A percentile compares a stretch with the other conserved stretches of the same genome.
phyloP scores from a whole-genome alignment of 2,113 vertebrate genomes.

The Dromaius novaehollandiae region DNA sequence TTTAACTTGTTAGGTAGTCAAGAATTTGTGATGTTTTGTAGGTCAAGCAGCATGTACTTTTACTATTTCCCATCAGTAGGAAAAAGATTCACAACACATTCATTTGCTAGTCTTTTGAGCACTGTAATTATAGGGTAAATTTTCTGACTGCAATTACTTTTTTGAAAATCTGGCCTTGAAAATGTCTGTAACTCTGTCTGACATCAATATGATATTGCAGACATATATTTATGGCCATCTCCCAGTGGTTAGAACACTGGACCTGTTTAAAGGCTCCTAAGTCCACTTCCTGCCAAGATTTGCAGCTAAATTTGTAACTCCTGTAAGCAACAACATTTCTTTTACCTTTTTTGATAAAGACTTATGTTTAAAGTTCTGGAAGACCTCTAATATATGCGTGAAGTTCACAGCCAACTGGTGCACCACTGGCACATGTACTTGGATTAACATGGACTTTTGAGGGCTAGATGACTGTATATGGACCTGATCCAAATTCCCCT shows the following conservation, averaged over 20 bases:
- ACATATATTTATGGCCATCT: fast-evolving
- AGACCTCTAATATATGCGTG: neutral
- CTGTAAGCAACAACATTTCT: neutral
- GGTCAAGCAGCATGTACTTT: too few species aligned
- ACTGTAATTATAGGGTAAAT: neutral
- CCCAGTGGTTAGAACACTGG: neutral
- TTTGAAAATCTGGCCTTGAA: neutral
- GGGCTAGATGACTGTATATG: fast-evolving
- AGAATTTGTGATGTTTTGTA: fast-evolving
- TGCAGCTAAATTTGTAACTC: fast-evolving
- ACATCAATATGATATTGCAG: fast-evolving
- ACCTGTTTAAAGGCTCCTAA: fast-evolving
- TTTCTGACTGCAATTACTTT: neutral
- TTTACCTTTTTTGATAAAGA: too few species aligned
- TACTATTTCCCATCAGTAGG: too few species aligned
- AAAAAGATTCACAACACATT: too few species aligned
- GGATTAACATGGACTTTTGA: fast-evolving
- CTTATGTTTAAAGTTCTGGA: fast-evolving
- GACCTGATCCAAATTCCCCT: fast-evolving
- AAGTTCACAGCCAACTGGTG: fast-evolving
- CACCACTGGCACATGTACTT: fast-evolving
- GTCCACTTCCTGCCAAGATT: fast-evolving
- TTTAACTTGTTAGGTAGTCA: fast-evolving
- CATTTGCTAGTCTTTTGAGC: neutral
- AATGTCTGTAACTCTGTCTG: fast-evolving